A percentile compares a stretch with the other conserved stretches of the same genome.
phyloP scores from a whole-genome alignment of 2,113 vertebrate genomes.

The Orthonyx spaldingii region DNA sequence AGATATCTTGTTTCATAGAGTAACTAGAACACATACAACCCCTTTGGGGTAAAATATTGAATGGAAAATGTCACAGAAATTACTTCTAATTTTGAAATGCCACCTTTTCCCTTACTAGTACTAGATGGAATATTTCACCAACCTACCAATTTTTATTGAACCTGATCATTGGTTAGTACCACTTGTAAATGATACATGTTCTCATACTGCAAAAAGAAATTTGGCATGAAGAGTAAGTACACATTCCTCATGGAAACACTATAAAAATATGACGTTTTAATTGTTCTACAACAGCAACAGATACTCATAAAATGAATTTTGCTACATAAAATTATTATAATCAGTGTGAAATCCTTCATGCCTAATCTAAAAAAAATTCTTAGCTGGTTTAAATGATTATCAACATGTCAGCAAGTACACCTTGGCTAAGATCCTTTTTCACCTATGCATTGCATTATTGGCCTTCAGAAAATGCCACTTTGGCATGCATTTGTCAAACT shows the following conservation, averaged over 20 bases:
- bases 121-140: not conserved
- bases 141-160: not conserved
- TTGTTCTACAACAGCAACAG: not conserved
- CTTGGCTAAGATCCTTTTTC: not conserved
- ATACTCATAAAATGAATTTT: not conserved
- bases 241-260: not conserved
- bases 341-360: not conserved
- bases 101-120: not conserved
- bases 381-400: not conserved
- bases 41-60: not conserved
- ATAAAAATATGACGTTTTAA: not conserved
- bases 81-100: not conserved
- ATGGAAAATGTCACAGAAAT: not conserved
- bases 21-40: not conserved
- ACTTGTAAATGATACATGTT: not conserved
- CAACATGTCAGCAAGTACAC: not conserved
- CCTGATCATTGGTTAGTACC: not conserved
- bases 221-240: not conserved
- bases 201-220: not conserved
- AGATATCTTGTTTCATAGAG: not conserved
- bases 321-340: not conserved
- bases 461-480: not conserved
- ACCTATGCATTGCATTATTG: not conserved
- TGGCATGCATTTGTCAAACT: not conserved
- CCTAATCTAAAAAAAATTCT: not conserved